These are phyloP conservation scores for Acanthoscelides obtectus DNA, from an alignment of 2,888 invertebrate species.

Conservation along the genomic window DNA sequence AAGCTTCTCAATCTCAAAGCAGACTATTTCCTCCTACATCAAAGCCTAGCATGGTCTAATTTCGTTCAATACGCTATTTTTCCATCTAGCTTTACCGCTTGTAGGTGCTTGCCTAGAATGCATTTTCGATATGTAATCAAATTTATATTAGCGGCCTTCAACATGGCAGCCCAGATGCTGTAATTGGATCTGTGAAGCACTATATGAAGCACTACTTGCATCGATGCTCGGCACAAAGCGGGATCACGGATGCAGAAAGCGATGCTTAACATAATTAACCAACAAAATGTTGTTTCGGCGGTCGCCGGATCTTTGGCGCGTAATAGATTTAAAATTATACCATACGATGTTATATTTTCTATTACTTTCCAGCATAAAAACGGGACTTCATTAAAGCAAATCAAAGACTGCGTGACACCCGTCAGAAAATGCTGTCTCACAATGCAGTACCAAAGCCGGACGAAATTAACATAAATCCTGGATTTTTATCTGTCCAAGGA, in stretches of 20 bases:
- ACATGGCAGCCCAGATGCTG: not conserved
- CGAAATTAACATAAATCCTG: too few species aligned
- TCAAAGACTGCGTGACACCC: too few species aligned
- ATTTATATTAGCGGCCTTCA: not conserved
- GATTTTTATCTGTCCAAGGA: too few species aligned
- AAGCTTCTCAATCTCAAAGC: too few species aligned
- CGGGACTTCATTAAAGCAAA: too few species aligned
- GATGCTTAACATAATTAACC: not conserved
- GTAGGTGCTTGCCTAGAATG: not conserved
- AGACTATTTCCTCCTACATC: too few species aligned
- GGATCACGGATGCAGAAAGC: not conserved
- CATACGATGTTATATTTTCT: too few species aligned
- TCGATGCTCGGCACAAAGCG: not conserved
- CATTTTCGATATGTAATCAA: not conserved
- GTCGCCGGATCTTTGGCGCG: not conserved
- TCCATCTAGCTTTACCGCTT: not conserved
- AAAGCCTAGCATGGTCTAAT: not conserved
- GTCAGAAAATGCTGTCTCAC: too few species aligned
- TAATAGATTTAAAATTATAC: not conserved
- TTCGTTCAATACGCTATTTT: not conserved
- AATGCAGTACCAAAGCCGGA: too few species aligned
- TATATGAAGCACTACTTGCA: not conserved
- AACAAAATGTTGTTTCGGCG: not conserved
- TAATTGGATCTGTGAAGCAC: not conserved
- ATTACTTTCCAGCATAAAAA: too few species aligned